These are phyloP conservation scores for Pteronura brasiliensis DNA, from an alignment of 2,113 vertebrate species.

Conservation along the genomic window DNA sequence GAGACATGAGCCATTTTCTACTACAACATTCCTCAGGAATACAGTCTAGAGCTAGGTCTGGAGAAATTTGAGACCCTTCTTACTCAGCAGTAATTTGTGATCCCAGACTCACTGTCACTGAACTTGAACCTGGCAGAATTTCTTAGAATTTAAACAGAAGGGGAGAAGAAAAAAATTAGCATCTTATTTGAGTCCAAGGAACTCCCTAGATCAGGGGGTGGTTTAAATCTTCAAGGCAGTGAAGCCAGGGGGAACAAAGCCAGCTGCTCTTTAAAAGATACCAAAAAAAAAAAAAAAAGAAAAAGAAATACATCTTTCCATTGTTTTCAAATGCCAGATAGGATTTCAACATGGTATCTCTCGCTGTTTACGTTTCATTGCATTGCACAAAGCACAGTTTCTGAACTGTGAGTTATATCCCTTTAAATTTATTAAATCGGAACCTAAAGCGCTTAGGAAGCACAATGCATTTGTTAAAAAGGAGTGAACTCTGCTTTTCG, in stretches of 20 bases:
- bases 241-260: background rate
- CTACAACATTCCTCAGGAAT: background rate
- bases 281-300: background rate
- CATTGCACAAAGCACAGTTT: background rate
- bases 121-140: background rate
- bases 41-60: background rate
- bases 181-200: background rate
- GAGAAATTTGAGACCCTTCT: background rate
- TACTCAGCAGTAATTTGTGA: background rate
- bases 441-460: background rate
- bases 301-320: background rate
- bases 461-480: background rate
- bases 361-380: background rate
- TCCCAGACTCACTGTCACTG: rapidly evolving
- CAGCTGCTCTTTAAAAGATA: background rate
- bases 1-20: background rate
- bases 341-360: background rate
- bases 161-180: background rate
- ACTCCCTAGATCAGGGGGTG: background rate
- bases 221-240: background rate
- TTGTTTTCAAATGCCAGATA: background rate
- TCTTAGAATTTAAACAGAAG: background rate
- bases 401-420: background rate
- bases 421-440: background rate
- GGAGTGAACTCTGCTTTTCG: background rate